Evolutionary conservation across 92 coral and sea anemone species (phyloP), one percentile per base, ranked within the genome.

Genomic region (Phenganax stokvisi): DNA sequence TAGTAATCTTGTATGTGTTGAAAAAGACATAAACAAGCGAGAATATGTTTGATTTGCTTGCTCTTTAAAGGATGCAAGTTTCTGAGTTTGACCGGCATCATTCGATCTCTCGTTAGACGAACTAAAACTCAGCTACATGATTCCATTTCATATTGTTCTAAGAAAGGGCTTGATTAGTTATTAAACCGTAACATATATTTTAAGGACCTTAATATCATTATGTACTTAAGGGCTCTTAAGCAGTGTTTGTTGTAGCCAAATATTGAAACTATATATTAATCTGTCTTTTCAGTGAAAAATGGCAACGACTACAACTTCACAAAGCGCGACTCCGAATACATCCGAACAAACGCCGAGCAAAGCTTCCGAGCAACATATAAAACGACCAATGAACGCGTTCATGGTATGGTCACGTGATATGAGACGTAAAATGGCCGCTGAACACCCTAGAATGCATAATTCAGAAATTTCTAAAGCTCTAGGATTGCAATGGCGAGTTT

Each of bases 381-480:
- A 96, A 85, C 85, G 99, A 63, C 99, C 99, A 63, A 96, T 96
- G 99, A 96, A 96, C 79, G 99, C 99, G 0, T 96, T 96, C 72
- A 96, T 96, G 99, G 99, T 96, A 8, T 96, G 99, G 99, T 91
- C 97, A 0, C 87, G 91, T 75, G 92, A 91, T 61, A 87, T 84
- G 85, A 71, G 99, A 28, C 87, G 89, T 66, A 84, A 81, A 66
- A 90, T 91, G 89, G 92, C 99, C 6, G 89, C 89, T 60, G 97
- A 92, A 72, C 85, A 90, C 37, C 99, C 99, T 62, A 83, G 96
- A 88, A 92, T 96, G 92, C 99, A 96, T 77, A 96, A 96, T 73
- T 96, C 99, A 1, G 97, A 96, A 86, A 96, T 96, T 59, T 92
- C 97, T 85, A 96, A 96, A 84, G 90, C 92, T 74, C 79, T 96